Conservation (phyloP, 2,888 invertebrate species). For the Campaea margaritaria region DNA sequence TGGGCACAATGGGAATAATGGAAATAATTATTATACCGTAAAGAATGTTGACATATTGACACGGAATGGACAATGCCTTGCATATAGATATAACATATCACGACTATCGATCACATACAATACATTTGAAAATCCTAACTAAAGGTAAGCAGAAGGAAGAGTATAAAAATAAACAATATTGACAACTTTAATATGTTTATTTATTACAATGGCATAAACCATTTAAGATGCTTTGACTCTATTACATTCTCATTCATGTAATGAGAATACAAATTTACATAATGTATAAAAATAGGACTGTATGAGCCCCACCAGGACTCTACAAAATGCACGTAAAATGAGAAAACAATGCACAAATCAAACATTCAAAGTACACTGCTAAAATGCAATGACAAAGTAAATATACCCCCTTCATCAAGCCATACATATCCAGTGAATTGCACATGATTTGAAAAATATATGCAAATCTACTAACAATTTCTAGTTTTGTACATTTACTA, state of each 20-base stretch:
- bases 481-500: slow-evolving; percentile 81
- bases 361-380: slow-evolving; percentile 71
- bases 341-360: slow-evolving; percentile 79
- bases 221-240: slow-evolving; percentile 75
- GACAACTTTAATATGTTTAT: slow-evolving; percentile 80
- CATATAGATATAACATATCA: too few species aligned
- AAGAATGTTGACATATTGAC: too few species aligned
- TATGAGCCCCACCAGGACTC: slow-evolving; percentile 75
- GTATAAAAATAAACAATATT: slow-evolving; percentile 35
- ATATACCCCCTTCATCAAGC: slow-evolving; percentile 67
- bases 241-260: slow-evolving; percentile 80
- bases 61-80: too few species aligned
- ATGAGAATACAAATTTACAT: slow-evolving; percentile 82
- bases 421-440: slow-evolving; percentile 73
- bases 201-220: slow-evolving; percentile 75
- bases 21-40: too few species aligned
- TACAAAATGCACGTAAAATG: slow-evolving; percentile 78
- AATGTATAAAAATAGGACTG: slow-evolving; percentile 85
- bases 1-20: too few species aligned
- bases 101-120: too few species aligned
- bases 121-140: background rate
- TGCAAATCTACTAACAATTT: slow-evolving; percentile 77
- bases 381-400: slow-evolving; percentile 80
- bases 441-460: slow-evolving; percentile 79
- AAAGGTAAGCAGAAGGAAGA: background rate